Base-by-base conservation (phyloP, 2,888 invertebrate species). In the Neoaliturus tenellus region DNA sequence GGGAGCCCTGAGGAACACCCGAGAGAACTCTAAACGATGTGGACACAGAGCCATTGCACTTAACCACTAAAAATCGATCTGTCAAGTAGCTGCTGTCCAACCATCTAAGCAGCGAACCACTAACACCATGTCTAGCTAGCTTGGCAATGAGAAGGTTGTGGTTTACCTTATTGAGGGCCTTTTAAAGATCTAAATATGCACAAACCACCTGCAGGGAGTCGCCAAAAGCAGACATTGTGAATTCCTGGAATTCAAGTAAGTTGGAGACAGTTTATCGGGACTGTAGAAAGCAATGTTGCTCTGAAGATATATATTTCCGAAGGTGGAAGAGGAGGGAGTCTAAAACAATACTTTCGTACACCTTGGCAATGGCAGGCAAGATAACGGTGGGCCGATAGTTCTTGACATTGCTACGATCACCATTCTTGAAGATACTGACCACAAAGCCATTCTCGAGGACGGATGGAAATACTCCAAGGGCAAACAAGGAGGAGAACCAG, bases 301-400 rank as follows among this genome's bases (percentile, higher is more conserved):
- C 23, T 44, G 44, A 1, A 75, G 78, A 73, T 0, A 75, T 75
- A 44, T 20, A 75, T 41, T 41, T 75, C 23, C 78, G 44, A 1
- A 75, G 78, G 20, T 75, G 78, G 23, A 75, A 75, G 14, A 41
- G 41, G 1, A 75, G 44, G 25, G 39, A 17, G 20, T 44, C 78
- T n/a, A 75, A 23, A 25, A 75, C 78, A 75, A 75, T 25, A 28
- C 78, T 48, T 41, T 39, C 78, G 12, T 35, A 75, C 71, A 75
- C 71, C 14, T 31, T 71, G 71, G 31, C 28, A 23, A 71, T 31
- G n/a, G 48, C 78, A n/a, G 78, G n/a, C 14, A 48, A 25, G 23
- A 75, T 75, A 41, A 48, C 41, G 17, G 41, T 41, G 48, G 78
- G 78, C 23, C 39, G 12, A 10, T 48, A 39, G 31, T 75, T 75